A percentile compares a stretch with the other conserved stretches of the same genome.
Evolutionary conservation across 2,888 invertebrate species (phyloP).

Genomic region (Dysmachus trigonus): DNA sequence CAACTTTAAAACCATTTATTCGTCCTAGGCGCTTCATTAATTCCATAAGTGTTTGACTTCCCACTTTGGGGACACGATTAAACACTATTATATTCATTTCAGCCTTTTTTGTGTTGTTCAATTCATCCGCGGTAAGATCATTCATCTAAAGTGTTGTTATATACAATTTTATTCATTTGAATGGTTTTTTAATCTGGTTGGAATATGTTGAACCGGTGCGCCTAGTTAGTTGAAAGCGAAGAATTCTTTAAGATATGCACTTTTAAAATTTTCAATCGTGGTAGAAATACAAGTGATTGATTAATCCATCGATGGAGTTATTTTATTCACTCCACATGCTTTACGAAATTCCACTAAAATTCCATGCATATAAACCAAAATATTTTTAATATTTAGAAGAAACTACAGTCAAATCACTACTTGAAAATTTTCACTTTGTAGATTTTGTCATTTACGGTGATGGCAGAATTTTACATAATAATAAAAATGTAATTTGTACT

Average conservation of each 20-base stretch:
- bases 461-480: background rate
- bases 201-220: conserved; percentile 11
- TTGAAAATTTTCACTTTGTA: background rate
- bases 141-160: background rate
- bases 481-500: no score
- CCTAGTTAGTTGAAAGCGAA: conserved; percentile 4
- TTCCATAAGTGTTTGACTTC: conserved; percentile 89
- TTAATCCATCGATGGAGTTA: background rate
- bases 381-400: background rate
- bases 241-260: background rate
- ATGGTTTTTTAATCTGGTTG: background rate
- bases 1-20: conserved; percentile 74
- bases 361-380: background rate
- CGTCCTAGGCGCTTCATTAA: conserved; percentile 74
- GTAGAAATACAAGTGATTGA: background rate
- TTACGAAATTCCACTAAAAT: background rate
- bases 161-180: background rate
- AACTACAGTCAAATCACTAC: background rate
- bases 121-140: conserved; percentile 67
- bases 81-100: conserved; percentile 79
- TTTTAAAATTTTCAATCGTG: background rate
- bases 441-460: background rate
- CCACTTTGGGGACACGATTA: conserved; percentile 90
- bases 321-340: background rate
- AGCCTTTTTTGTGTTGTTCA: conserved; percentile 58